phyloP scores from a whole-genome alignment of 1,140 invertebrate genomes.

The Drosophila miranda region DNA sequence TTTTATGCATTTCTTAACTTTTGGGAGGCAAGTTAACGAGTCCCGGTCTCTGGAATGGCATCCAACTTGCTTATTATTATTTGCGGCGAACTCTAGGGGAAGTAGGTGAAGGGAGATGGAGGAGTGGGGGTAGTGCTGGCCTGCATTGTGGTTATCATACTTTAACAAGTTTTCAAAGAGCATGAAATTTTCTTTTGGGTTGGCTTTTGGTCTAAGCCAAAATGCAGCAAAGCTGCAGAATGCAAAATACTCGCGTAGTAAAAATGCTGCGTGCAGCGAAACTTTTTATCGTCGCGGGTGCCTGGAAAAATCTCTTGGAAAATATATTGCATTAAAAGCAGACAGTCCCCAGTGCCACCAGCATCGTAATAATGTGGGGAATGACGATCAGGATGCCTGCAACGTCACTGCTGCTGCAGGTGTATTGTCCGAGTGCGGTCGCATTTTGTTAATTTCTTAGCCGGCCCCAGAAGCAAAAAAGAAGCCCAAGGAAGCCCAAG shows the following conservation, averaged over 20 bases:
- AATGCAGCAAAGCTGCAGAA: conserved; percentile 55
- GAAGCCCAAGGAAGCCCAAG: conserved; percentile 45
- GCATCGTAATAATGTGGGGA: conserved; percentile 15
- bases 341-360: conserved; percentile 2
- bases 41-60: conserved; percentile 40
- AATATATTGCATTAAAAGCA: conserved; percentile 76
- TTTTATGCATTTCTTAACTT: conserved; percentile 80
- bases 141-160: conserved; percentile 80
- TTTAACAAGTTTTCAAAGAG: conserved; percentile 81
- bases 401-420: conserved; percentile 58
- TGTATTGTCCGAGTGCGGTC: conserved; percentile 71
- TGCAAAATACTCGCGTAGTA: conserved; percentile 43
- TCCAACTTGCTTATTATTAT: conserved; percentile 78
- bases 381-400: conserved; percentile 19
- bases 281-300: conserved; percentile 66
- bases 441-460: conserved; percentile 69
- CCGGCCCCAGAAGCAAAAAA: conserved; percentile 28
- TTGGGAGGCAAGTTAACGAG: conserved; percentile 72
- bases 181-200: conserved; percentile 73
- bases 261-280: conserved; percentile 67
- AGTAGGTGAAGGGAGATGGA: background rate
- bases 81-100: conserved; percentile 39
- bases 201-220: conserved; percentile 30
- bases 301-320: conserved; percentile 39
- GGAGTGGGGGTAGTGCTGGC: conserved; percentile 16